A percentile compares a stretch with the other conserved stretches of the same genome.
Evolutionary conservation across 2,888 invertebrate species (phyloP).

Genomic region (Drosophila anceps): DNA sequence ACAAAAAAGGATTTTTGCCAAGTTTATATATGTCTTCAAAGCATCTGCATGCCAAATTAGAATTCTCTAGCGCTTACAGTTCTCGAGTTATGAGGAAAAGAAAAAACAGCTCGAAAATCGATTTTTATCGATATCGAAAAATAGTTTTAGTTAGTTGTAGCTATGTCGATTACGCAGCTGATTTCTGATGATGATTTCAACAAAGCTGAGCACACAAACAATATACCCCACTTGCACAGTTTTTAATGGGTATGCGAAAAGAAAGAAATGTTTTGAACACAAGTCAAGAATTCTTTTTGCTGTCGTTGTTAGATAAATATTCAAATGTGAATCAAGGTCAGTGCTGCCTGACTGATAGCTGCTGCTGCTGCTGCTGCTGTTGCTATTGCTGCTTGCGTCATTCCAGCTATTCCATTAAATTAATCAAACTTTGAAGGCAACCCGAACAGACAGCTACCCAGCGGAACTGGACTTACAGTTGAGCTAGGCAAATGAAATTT

Average conservation of each 20-base stretch:
- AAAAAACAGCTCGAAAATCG: neutral
- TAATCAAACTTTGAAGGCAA: neutral
- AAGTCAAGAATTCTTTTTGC: conserved; percentile 16
- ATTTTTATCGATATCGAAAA: neutral
- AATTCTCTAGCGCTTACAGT: neutral
- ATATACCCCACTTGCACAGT: neutral
- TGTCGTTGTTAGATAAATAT: conserved; percentile 41
- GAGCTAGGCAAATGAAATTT: neutral
- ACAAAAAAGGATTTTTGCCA: neutral
- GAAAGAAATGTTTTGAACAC: conserved; percentile 11
- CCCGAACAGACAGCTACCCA: neutral
- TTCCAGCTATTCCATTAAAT: conserved; percentile 7
- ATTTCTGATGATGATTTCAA: neutral
- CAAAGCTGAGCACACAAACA: neutral
- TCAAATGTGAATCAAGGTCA: conserved; percentile 69
- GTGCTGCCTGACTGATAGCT: neutral
- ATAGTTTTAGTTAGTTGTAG: too few species aligned
- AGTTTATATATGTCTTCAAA: neutral
- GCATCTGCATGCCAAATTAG: neutral
- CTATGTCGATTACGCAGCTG: too few species aligned
- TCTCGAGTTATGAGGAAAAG: neutral
- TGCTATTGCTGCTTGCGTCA: neutral
- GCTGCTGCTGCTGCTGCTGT: conserved; percentile 2
- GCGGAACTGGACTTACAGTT: neutral
- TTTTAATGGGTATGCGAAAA: neutral